These are phyloP conservation scores for Drosophila percnosoma DNA, from an alignment of 2,888 invertebrate species.

Conservation along the genomic window DNA sequence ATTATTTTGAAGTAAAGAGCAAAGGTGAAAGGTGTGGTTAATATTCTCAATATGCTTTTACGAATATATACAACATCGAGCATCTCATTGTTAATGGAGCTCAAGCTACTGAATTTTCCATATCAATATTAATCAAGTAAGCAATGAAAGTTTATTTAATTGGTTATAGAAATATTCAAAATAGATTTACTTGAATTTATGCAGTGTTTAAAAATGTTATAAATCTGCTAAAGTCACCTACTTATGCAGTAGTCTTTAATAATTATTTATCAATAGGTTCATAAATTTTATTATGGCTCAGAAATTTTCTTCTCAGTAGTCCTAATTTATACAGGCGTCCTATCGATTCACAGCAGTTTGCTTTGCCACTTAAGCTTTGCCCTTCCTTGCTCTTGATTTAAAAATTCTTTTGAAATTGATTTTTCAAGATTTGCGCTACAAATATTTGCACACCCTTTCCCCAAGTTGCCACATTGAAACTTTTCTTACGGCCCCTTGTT, in stretches of 20 bases:
- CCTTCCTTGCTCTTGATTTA: not conserved
- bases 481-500: constrained; percentile 21
- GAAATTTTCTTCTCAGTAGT: not conserved
- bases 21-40: not conserved
- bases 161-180: not conserved
- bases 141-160: not conserved
- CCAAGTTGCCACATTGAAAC: constrained; percentile 12
- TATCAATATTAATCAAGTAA: not conserved
- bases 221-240: not conserved
- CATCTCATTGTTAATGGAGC: not conserved
- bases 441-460: constrained; percentile 45
- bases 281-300: not conserved
- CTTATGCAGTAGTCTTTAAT: not conserved
- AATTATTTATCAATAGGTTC: not conserved
- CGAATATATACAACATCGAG: not conserved
- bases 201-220: not conserved
- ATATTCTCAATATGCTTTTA: not conserved
- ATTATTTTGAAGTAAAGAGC: not conserved
- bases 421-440: constrained; percentile 31
- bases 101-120: not conserved
- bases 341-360: not conserved
- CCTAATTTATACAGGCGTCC: not conserved
- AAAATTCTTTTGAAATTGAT: constrained; percentile 29
- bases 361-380: not conserved
- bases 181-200: not conserved